A percentile compares a stretch with the other conserved stretches of the same genome.
Conservation (phyloP, 1,140 invertebrate species). For the Laupala kohalensis region DNA sequence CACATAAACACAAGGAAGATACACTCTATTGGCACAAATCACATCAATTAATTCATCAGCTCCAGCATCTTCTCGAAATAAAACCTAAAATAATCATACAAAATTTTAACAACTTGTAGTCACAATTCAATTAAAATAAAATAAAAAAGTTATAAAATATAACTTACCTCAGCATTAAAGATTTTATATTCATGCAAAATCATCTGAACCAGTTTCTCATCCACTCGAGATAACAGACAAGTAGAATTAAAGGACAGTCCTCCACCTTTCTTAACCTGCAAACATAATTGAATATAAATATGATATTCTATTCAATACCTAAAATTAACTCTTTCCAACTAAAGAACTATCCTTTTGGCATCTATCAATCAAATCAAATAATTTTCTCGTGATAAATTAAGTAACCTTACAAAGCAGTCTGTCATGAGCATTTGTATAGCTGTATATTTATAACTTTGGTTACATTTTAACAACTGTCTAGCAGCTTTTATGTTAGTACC, state of each 20-base stretch:
- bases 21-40: constrained; percentile 94
- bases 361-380: too few species aligned
- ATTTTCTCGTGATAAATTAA: too few species aligned
- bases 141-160: neutral
- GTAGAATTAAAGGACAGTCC: constrained; percentile 98
- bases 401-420: neutral
- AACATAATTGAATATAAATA: constrained; percentile 16
- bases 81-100: constrained; percentile 28
- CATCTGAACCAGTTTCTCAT: constrained; percentile 96
- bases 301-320: too few species aligned
- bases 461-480: too few species aligned
- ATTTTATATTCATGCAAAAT: constrained; percentile 99
- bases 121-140: neutral
- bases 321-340: too few species aligned
- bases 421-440: too few species aligned
- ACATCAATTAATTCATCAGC: constrained; percentile 98
- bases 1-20: constrained; percentile 93
- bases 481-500: too few species aligned
- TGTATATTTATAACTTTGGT: too few species aligned
- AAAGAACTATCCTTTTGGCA: neutral
- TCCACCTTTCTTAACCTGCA: constrained; percentile 84
- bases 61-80: constrained; percentile 92
- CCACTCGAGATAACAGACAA: constrained; percentile 80
- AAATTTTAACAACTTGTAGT: neutral
- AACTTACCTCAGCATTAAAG: constrained; percentile 85